Percentiles rank a stretch among this genome's conserved stretches.
phyloP scores from a whole-genome alignment of 2,113 vertebrate genomes.

The Pandion haliaetus region DNA sequence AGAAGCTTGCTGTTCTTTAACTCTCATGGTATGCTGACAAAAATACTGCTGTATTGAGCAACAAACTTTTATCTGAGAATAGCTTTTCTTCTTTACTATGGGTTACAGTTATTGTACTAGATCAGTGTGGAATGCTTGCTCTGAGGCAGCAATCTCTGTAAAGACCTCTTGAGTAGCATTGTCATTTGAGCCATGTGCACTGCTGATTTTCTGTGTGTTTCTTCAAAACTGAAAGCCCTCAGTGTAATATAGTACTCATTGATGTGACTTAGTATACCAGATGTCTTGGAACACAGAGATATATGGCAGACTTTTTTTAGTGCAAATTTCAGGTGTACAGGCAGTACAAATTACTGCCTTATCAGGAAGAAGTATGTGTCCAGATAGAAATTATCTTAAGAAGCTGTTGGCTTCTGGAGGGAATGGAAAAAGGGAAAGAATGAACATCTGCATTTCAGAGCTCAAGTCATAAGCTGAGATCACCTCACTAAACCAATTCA shows the following conservation, averaged over 20 bases:
- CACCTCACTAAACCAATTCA: neutral
- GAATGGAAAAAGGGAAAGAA: neutral
- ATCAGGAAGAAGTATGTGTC: fast-evolving
- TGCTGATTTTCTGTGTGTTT: neutral
- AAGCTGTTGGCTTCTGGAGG: neutral
- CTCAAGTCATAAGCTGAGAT: neutral
- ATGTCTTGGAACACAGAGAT: neutral
- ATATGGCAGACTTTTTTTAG: neutral
- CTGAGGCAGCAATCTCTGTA: neutral
- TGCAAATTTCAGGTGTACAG: neutral
- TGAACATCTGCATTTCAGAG: neutral
- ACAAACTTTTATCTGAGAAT: neutral
- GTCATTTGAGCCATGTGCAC: neutral
- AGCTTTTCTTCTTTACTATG: neutral
- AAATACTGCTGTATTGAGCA: neutral
- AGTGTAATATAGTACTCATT: neutral
- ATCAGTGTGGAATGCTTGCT: neutral
- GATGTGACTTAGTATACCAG: neutral
- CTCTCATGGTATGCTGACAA: neutral
- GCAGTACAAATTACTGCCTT: neutral
- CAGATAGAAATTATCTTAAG: fast-evolving
- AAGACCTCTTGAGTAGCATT: neutral
- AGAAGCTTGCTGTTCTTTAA: neutral
- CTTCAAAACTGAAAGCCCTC: neutral
- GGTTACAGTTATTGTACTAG: neutral